These are phyloP conservation scores for Scrobipalpa costella DNA, from an alignment of 2,888 invertebrate genomes.

Conservation along the genomic window DNA sequence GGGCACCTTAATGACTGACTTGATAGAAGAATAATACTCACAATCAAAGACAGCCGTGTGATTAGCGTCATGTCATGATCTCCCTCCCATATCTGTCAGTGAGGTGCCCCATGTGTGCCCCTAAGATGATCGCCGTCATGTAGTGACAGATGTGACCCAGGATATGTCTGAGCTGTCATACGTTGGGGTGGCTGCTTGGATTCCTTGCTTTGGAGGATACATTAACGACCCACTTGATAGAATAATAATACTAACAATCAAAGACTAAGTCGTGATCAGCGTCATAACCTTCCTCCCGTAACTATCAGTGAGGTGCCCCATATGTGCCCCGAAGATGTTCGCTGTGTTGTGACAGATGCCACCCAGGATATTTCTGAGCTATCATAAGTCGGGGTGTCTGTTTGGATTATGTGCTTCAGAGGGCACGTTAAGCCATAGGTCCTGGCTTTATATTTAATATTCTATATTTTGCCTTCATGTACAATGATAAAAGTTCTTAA, in stretches of 20 bases:
- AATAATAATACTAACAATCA: conserved; percentile 61
- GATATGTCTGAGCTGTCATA: conserved; percentile 65
- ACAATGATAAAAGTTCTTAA: no score
- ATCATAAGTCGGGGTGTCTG: conserved; percentile 60
- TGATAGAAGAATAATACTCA: conserved; percentile 47
- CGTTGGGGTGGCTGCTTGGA: conserved; percentile 58
- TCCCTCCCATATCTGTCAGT: conserved; percentile 72
- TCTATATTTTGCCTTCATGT: no score
- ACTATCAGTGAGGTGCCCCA: conserved; percentile 70
- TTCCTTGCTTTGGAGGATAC: no score
- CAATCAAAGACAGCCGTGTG: conserved; percentile 66
- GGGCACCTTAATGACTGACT: no score
- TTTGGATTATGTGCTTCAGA: no score
- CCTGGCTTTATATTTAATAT: no score
- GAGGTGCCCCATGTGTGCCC: conserved; percentile 71
- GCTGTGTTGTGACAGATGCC: conserved; percentile 73
- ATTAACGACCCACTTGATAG: no score
- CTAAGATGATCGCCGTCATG: conserved; percentile 71
- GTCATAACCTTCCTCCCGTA: conserved; percentile 73
- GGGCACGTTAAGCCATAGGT: no score
- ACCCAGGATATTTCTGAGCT: conserved; percentile 68
- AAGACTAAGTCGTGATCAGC: conserved; percentile 61
- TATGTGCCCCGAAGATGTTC: conserved; percentile 69
- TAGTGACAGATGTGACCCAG: conserved; percentile 72
- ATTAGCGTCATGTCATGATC: conserved; percentile 65